Evolutionary conservation across 2,113 vertebrate genomes (phyloP).

Genomic region (Pelecanoides urinatrix): DNA sequence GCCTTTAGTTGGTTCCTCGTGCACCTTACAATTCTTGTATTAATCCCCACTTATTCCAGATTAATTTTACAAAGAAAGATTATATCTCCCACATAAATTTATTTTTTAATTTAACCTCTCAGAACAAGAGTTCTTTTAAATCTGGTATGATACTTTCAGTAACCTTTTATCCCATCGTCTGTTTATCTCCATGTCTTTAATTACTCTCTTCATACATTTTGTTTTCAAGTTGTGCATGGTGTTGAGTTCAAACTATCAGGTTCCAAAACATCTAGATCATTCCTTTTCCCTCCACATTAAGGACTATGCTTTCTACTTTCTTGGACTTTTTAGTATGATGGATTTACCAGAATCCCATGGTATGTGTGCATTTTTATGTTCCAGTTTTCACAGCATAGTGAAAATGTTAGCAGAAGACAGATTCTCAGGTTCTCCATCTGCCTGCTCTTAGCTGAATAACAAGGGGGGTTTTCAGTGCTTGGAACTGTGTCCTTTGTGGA

Average conservation of each 20-base stretch:
- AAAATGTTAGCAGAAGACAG: not conserved
- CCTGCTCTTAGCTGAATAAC: not conserved
- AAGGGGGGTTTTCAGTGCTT: not conserved
- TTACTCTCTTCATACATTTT: not conserved
- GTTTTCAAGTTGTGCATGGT: not conserved
- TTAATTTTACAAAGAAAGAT: slow-evolving; percentile 4
- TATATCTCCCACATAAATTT: not conserved
- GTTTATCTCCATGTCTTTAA: not conserved
- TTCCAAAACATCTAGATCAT: not conserved
- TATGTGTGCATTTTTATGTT: not conserved
- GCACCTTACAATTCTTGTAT: not conserved
- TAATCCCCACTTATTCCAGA: not conserved
- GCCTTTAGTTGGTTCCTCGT: not conserved
- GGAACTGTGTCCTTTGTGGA: not conserved
- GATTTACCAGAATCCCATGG: not conserved
- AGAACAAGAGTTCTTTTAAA: not conserved
- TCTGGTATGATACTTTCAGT: not conserved
- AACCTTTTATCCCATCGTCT: not conserved
- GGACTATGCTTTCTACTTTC: not conserved
- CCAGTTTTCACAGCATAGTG: not conserved
- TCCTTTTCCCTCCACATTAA: not conserved
- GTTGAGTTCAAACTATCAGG: not conserved
- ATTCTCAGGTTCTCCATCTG: not conserved
- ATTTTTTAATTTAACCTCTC: not conserved
- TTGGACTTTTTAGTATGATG: not conserved